Conservation (phyloP, 2,113 vertebrate species). For the Poeciliopsis retropinna region DNA sequence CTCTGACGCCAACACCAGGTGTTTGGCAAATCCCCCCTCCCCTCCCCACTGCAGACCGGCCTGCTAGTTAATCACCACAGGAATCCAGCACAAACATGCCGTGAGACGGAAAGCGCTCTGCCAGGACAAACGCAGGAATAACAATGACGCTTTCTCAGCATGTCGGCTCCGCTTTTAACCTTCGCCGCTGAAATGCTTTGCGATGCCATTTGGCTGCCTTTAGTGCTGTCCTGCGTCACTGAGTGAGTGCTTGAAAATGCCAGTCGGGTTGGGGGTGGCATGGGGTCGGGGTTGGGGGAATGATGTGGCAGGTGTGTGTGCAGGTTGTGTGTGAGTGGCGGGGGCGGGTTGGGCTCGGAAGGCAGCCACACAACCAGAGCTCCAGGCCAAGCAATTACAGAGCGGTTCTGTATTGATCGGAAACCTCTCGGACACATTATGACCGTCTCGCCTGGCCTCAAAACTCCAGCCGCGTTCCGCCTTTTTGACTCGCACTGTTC, state of each 20-base stretch:
- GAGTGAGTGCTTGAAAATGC: slow-evolving; percentile 25
- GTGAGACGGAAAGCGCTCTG: slow-evolving; percentile 11
- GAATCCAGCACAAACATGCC: slow-evolving; percentile 21
- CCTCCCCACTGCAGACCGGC: slow-evolving; percentile 38
- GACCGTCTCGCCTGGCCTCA: slow-evolving; percentile 3
- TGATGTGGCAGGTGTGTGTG: slow-evolving; percentile 6
- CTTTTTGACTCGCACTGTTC: neutral
- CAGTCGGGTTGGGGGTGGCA: neutral
- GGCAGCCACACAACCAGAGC: slow-evolving; percentile 28
- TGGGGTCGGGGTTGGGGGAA: too few species aligned
- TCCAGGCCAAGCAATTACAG: slow-evolving; percentile 43
- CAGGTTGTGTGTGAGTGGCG: slow-evolving; percentile 17
- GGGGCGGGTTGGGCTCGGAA: neutral
- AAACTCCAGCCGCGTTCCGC: neutral
- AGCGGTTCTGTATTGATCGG: slow-evolving; percentile 44
- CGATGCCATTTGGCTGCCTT: slow-evolving; percentile 30
- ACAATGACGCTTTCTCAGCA: slow-evolving; percentile 30
- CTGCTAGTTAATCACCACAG: slow-evolving; percentile 44
- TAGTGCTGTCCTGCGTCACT: neutral
- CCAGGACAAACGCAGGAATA: slow-evolving; percentile 17
- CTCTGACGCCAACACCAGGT: slow-evolving; percentile 27
- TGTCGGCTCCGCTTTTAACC: slow-evolving; percentile 31
- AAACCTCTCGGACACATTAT: slow-evolving; percentile 27
- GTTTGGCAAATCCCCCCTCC: slow-evolving; percentile 34
- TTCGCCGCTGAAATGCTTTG: slow-evolving; percentile 9